Conservation (phyloP, 2,113 vertebrate species). For the Archocentrus centrarchus region DNA sequence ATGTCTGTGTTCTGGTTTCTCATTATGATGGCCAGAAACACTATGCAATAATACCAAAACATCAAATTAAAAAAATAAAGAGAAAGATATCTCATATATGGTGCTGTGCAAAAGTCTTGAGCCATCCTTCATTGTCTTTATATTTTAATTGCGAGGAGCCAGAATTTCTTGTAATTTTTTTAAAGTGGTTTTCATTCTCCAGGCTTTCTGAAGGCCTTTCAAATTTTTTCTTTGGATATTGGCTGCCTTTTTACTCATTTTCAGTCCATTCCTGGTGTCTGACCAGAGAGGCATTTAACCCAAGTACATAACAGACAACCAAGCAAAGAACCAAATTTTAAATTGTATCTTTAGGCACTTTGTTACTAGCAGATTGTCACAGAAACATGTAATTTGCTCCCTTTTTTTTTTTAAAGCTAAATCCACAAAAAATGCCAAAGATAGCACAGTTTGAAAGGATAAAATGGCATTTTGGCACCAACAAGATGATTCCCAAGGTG, state of each 20-base stretch:
- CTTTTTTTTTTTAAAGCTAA: neutral
- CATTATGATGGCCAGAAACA: neutral
- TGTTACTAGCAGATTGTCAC: neutral
- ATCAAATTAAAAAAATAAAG: neutral
- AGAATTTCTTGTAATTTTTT: accelerated
- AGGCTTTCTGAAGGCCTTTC: neutral
- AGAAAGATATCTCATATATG: neutral
- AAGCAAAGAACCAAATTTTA: neutral
- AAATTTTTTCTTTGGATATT: neutral
- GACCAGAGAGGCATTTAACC: neutral
- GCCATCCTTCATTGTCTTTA: neutral
- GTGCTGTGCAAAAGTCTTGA: neutral
- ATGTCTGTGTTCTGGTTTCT: conserved; percentile 12
- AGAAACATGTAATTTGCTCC: neutral
- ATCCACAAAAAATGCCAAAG: neutral
- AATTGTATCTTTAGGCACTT: neutral
- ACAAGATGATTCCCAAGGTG: no score
- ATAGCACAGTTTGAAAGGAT: neutral
- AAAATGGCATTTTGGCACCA: no score
- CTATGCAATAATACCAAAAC: neutral
- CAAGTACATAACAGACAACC: neutral
- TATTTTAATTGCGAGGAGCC: neutral
- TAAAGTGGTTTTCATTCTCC: no score
- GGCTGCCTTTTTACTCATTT: neutral
- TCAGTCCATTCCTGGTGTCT: neutral